Evolutionary conservation across 2,113 vertebrate genomes (phyloP).

Genomic region (Eolophus roseicapilla): DNA sequence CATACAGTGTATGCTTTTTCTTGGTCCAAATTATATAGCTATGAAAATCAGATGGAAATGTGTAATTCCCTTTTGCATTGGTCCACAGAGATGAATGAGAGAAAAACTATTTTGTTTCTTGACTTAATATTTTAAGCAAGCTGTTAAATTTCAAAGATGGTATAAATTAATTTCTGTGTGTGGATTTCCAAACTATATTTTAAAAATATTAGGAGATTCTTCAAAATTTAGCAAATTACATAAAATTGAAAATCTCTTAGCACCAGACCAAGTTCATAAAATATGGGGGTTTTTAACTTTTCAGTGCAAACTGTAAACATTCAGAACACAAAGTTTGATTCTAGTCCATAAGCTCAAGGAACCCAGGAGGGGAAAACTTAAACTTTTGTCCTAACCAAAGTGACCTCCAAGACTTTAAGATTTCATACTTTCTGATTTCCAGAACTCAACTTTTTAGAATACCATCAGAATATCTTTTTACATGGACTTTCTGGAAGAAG

Average conservation of each 20-base stretch:
- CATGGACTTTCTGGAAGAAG: not conserved
- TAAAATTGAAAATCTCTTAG: not conserved
- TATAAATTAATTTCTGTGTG: not conserved
- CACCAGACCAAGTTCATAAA: not conserved
- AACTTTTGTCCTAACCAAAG: not conserved
- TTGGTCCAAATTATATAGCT: not conserved
- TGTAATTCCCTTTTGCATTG: not conserved
- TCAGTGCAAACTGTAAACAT: not conserved
- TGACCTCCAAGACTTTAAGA: not conserved
- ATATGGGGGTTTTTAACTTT: not conserved
- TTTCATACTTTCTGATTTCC: not conserved
- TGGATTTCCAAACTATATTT: not conserved
- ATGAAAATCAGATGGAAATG: constrained; percentile 2
- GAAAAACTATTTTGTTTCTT: not conserved
- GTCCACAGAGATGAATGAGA: not conserved
- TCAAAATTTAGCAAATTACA: not conserved
- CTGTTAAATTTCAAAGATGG: not conserved
- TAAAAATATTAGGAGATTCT: not conserved
- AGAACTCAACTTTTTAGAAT: not conserved
- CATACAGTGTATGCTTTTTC: not conserved
- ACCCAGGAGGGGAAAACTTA: not conserved
- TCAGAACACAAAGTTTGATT: not conserved
- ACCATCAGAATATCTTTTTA: not conserved
- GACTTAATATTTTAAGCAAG: not conserved
- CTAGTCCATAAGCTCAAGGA: not conserved